Conservation (phyloP, 2,888 invertebrate genomes). For the Diarsia mendica region DNA sequence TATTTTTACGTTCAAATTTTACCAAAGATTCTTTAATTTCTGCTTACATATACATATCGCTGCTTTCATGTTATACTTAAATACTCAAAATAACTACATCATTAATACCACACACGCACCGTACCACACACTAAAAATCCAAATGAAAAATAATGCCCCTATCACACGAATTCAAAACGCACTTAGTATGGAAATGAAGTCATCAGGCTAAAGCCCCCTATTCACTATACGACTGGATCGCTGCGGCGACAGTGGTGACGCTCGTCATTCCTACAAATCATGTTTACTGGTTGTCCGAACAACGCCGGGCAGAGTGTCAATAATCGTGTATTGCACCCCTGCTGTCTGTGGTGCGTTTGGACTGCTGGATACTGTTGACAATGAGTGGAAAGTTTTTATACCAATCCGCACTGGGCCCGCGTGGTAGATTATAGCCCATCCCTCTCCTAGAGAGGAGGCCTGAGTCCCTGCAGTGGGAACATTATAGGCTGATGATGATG, state of each 20-base stretch:
- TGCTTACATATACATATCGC: too few relatives aligned
- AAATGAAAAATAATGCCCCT: conserved; percentile 54
- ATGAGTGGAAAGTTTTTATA: background rate
- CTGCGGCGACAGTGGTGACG: conserved; percentile 52
- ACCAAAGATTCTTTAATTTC: too few relatives aligned
- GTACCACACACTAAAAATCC: conserved; percentile 21
- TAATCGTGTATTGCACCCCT: conserved; percentile 70
- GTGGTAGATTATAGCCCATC: too few relatives aligned
- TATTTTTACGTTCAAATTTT: too few relatives aligned
- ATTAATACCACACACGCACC: background rate
- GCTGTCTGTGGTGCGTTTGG: conserved; percentile 68
- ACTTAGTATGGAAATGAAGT: conserved; percentile 68
- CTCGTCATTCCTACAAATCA: conserved; percentile 77
- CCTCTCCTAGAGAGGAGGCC: too few relatives aligned
- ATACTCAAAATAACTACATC: too few relatives aligned
- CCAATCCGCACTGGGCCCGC: too few relatives aligned
- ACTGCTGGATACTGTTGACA: conserved; percentile 14
- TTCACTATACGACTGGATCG: conserved; percentile 57
- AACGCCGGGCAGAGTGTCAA: conserved; percentile 74
- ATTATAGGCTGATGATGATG: too few relatives aligned
- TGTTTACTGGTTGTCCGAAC: conserved; percentile 75
- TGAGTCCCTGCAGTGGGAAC: too few relatives aligned
- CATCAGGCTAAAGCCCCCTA: conserved; percentile 62
- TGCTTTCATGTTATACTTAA: too few relatives aligned
- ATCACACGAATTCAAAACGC: conserved; percentile 35